These are phyloP conservation scores for Oncorhynchus tshawytscha DNA, from an alignment of 2,113 vertebrate genomes.

Conservation along the genomic window DNA sequence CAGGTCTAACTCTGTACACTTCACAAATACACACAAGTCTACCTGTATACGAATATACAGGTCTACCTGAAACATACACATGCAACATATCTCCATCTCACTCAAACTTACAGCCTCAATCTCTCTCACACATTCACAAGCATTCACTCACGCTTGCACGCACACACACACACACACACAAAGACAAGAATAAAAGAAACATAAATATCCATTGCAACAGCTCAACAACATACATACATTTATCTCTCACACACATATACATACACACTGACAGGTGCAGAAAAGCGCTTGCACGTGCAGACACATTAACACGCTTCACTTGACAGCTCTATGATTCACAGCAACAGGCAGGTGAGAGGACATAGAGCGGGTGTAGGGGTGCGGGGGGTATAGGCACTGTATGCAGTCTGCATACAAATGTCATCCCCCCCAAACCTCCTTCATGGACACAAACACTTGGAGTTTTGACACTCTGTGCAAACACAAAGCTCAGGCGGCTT, in stretches of 20 bases:
- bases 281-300: constrained; percentile 87
- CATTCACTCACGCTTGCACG: neutral
- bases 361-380: constrained; percentile 75
- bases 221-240: constrained; percentile 8
- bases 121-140: neutral
- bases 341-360: constrained; percentile 94
- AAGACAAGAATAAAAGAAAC: neutral
- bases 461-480: constrained; percentile 62
- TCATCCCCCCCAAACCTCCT: constrained; percentile 41
- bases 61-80: neutral
- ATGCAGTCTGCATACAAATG: constrained; percentile 84
- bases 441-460: constrained; percentile 34
- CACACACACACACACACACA: neutral
- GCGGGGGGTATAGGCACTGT: constrained; percentile 50
- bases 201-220: neutral
- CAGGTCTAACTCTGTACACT: neutral
- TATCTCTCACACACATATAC: neutral
- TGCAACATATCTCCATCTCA: constrained; percentile 19
- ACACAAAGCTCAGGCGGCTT: constrained; percentile 67
- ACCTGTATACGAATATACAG: neutral
- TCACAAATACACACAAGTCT: neutral
- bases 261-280: constrained; percentile 81
- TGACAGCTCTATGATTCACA: constrained; percentile 90
- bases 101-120: neutral
- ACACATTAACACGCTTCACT: constrained; percentile 86